A percentile compares a stretch with the other conserved stretches of the same genome.
Conservation (phyloP, 2,797 vertebrate genomes). For the Lithobates pipiens region DNA sequence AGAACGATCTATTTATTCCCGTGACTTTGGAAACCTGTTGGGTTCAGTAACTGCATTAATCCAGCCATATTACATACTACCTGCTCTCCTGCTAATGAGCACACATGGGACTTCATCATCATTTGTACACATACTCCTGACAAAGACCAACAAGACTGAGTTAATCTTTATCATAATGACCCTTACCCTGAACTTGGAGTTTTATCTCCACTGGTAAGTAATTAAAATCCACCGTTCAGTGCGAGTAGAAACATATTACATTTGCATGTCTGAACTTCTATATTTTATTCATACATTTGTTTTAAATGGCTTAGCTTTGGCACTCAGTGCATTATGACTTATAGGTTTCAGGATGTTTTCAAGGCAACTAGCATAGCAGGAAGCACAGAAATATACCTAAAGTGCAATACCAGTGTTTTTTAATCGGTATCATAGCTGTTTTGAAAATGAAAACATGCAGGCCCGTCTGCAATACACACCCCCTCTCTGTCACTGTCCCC, state of each 20-base stretch:
- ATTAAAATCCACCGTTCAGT: constrained; percentile 33
- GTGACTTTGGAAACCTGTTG: constrained; percentile 35
- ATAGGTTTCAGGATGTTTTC: neutral
- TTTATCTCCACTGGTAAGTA: constrained; percentile 53
- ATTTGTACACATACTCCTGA: constrained; percentile 58
- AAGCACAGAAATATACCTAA: neutral
- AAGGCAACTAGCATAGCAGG: neutral
- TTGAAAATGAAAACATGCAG: too few relatives aligned
- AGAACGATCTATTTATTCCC: constrained; percentile 33
- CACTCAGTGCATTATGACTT: neutral
- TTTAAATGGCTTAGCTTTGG: neutral
- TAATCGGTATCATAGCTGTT: too few relatives aligned
- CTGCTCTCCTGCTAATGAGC: constrained; percentile 64
- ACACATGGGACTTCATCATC: constrained; percentile 63
- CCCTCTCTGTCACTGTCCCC: too few relatives aligned
- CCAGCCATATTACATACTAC: constrained; percentile 60
- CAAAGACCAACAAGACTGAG: constrained; percentile 51
- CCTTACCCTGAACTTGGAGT: constrained; percentile 52
- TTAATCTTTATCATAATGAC: constrained; percentile 62
- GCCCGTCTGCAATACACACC: too few relatives aligned
- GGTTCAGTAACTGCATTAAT: constrained; percentile 52
- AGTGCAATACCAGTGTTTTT: too few relatives aligned
- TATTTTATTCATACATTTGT: constrained; percentile 26
- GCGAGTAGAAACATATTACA: constrained; percentile 30
- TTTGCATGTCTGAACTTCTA: constrained; percentile 35